phyloP scores from a whole-genome alignment of 2,888 invertebrate species.

The Blera fallax region DNA sequence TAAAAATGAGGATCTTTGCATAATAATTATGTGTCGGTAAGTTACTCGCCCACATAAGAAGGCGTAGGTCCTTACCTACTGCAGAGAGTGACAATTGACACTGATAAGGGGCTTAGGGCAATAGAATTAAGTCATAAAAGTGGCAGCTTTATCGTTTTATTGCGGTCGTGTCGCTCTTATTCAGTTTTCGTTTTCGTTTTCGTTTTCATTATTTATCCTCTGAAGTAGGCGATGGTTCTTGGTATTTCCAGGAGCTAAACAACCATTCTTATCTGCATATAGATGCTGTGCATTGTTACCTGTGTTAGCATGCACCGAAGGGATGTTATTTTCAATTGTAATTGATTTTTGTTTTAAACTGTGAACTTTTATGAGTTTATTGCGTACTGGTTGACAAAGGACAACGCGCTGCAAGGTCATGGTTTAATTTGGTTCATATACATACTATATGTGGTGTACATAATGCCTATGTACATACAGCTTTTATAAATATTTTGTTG shows the following conservation, averaged over 20 bases:
- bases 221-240: conserved; percentile 37
- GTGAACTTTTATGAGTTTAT: conserved; percentile 38
- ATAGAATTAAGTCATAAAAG: conserved; percentile 40
- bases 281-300: conserved; percentile 10
- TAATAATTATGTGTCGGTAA: conserved; percentile 61
- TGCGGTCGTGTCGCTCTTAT: conserved; percentile 32
- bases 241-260: conserved; percentile 42
- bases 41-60: conserved; percentile 48
- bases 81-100: conserved; percentile 63
- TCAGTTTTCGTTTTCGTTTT: conserved; percentile 37
- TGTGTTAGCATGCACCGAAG: neutral
- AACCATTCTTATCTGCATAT: neutral
- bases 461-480: neutral
- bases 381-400: conserved; percentile 28
- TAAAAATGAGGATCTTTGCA: conserved; percentile 48
- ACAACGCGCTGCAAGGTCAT: conserved; percentile 39
- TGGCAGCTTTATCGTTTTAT: conserved; percentile 65
- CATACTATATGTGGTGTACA: neutral
- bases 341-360: neutral
- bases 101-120: conserved; percentile 23
- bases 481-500: neutral
- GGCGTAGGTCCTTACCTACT: conserved; percentile 34
- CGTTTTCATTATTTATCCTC: conserved; percentile 22
- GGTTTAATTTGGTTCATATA: neutral
- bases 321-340: conserved; percentile 8